These are phyloP conservation scores for Atethmia centrago DNA, from an alignment of 2,888 invertebrate species.

Conservation along the genomic window DNA sequence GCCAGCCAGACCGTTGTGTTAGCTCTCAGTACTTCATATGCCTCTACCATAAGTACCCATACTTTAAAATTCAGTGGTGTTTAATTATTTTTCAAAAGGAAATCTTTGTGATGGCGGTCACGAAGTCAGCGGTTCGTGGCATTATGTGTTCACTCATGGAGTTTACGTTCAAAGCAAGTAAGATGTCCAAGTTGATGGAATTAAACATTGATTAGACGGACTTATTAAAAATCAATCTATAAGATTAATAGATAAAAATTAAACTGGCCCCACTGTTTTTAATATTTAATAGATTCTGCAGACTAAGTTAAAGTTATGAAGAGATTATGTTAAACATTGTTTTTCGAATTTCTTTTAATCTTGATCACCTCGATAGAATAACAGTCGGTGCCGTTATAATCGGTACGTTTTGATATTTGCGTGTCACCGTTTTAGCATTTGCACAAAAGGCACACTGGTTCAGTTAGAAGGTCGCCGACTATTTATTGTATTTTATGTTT, in stretches of 20 bases:
- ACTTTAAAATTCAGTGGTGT: conserved; percentile 61
- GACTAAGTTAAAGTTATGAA: conserved; percentile 9
- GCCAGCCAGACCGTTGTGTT: conserved; percentile 80
- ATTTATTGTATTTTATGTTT: conserved; percentile 68
- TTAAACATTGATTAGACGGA: conserved; percentile 4
- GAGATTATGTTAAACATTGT: conserved; percentile 37
- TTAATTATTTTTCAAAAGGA: conserved; percentile 40
- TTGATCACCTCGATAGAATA: conserved; percentile 58
- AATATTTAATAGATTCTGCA: conserved; percentile 17
- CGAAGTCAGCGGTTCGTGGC: conserved; percentile 86
- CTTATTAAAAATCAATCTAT: not conserved
- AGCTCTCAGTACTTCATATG: conserved; percentile 80
- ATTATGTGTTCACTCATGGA: conserved; percentile 89
- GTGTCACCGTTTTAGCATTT: conserved; percentile 66
- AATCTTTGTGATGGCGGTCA: conserved; percentile 79
- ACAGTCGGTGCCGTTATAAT: conserved; percentile 70
- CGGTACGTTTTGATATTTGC: conserved; percentile 69
- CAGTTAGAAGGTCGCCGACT: conserved; percentile 70
- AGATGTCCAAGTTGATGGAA: conserved; percentile 66
- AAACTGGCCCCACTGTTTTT: not conserved
- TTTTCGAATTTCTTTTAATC: conserved; percentile 61
- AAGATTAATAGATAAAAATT: not conserved
- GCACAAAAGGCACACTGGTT: conserved; percentile 69
- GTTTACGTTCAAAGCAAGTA: conserved; percentile 90
- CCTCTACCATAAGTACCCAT: conserved; percentile 75